Base-by-base conservation (phyloP, 1,140 invertebrate genomes). In the Caenorhabditis briggsae region DNA sequence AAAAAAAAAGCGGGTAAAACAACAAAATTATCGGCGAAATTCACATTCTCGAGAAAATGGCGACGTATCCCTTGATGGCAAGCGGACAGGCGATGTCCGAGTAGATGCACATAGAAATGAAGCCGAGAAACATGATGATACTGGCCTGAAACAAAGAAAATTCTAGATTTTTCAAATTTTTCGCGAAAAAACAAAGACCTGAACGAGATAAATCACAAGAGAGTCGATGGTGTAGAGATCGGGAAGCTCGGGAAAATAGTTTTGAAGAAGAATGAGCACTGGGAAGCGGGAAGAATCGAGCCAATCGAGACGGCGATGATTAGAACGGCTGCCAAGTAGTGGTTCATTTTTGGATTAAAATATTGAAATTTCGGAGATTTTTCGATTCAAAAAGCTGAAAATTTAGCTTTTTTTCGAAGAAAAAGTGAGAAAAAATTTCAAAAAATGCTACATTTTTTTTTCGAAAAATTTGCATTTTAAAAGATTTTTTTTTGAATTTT, bases 31-130 rank as follows among this genome's bases (percentile, higher is more conserved):
- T n/a, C n/a, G 20, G n/a, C 8, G 43, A 70, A 25, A 61, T 18
- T 70, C 64, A 70, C 64, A 70, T 70, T 46, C 64, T 12, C 12
- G 64, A 70, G 41, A 70, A 70, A 18, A 70, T 70, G 64, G 12
- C 9, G 8, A 46, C 64, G 41, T 70, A 70, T 70, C 64, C 64
- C n/a, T 70, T 70, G 64, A 70, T 70, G 41, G 64, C 64, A 12
- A 70, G n/a, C 18, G 64, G 64, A 8, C 64, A 70, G 9, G 64
- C 64, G 64, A 70, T 70, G n/a, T 70, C 64, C 64, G 64, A 70
- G 41, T 70, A 70, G 41, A 70, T 14, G 18, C 64, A 70, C 64
- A 70, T 70, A 14, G 64, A 70, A 14, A 70, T 9, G 64, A 70
- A 43, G 3, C 64, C 64, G 64, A 70, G 64, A 11, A 70, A 12